phyloP scores from a whole-genome alignment of 2,113 vertebrate species.

The Donacobius atricapilla region DNA sequence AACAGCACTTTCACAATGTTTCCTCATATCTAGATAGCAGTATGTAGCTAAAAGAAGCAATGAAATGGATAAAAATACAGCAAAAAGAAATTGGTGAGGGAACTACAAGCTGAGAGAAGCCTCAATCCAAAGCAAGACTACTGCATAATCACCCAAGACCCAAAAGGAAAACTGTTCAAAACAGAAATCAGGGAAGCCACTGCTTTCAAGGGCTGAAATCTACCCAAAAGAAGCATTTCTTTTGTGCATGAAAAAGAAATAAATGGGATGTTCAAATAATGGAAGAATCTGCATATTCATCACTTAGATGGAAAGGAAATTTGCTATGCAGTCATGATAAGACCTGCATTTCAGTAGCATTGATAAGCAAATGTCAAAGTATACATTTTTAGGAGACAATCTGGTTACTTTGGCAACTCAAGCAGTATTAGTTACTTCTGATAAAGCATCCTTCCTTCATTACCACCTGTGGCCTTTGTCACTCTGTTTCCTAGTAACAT shows the following conservation, averaged over 20 bases:
- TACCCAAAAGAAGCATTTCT: neutral
- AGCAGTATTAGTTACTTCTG: constrained; percentile 53
- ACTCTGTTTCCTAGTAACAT: constrained; percentile 55
- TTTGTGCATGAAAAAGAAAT: constrained; percentile 43
- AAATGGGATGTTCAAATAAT: constrained; percentile 47
- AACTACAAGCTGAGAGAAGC: neutral
- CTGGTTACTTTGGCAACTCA: constrained; percentile 68
- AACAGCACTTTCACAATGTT: neutral
- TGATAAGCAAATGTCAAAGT: constrained; percentile 71
- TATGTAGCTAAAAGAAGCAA: neutral
- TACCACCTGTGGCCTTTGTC: constrained; percentile 69
- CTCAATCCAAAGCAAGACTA: neutral
- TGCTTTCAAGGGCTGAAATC: neutral
- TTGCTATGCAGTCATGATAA: constrained; percentile 62
- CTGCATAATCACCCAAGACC: neutral
- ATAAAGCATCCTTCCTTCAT: constrained; percentile 58
- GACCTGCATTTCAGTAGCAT: constrained; percentile 60
- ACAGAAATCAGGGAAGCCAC: neutral
- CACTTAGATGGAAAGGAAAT: constrained; percentile 63
- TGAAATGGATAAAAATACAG: neutral
- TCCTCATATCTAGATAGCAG: neutral
- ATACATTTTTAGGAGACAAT: constrained; percentile 64
- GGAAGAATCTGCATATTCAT: constrained; percentile 65
- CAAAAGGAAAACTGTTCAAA: neutral
- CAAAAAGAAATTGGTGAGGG: neutral